Base-by-base conservation (phyloP, 2,797 vertebrate genomes). In the Serranus cabrilla region DNA sequence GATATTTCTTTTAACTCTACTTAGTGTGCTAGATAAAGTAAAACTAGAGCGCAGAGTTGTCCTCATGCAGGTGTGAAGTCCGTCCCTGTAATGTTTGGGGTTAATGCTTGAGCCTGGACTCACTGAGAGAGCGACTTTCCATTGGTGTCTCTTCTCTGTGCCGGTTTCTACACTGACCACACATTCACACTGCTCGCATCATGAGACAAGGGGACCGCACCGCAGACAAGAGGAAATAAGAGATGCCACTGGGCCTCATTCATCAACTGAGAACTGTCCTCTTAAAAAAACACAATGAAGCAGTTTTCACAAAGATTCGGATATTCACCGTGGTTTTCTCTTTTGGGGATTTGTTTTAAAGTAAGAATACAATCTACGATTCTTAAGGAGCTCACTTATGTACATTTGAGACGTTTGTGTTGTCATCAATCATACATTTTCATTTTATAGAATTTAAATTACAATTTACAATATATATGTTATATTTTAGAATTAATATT, bases 1-100 rank as follows among this genome's bases (percentile, higher is more conserved):
- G 52, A 47, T 56, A 59, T 1, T 60, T 57, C 23, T 40, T n/a
- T 60, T 51, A 62, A 57, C 49, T 71, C 12, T 58, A 42, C 31
- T 66, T 69, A 46, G 42, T 87, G 75, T 83, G 71, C 59, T 76
- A 63, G 51, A 54, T 11, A 57, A 49, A 75, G 49, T 82, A 18
- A 73, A 74, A 73, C 59, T 67, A 63, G 21, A 6, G 63, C 17
- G 45, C 46, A 20, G 14, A 62, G 54, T 68, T 57, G 16, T 72
- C 55, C 55, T 78, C 66, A 39, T 77, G 82, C 52, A 72, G 45
- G 43, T 64, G 52, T 34, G 20, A 42, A 71, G 58, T 34, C 13
- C 7, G 14, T 40, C 63, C 58, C 75, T 75, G 71, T 71, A 17
- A 70, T 40, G 45, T 61, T 76, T 55, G 39, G 65, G 52, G 17